A percentile compares a stretch with the other conserved stretches of the same genome.
These are phyloP conservation scores for Pheosia tremula DNA, from an alignment of 2,888 invertebrate genomes.

Conservation along the genomic window DNA sequence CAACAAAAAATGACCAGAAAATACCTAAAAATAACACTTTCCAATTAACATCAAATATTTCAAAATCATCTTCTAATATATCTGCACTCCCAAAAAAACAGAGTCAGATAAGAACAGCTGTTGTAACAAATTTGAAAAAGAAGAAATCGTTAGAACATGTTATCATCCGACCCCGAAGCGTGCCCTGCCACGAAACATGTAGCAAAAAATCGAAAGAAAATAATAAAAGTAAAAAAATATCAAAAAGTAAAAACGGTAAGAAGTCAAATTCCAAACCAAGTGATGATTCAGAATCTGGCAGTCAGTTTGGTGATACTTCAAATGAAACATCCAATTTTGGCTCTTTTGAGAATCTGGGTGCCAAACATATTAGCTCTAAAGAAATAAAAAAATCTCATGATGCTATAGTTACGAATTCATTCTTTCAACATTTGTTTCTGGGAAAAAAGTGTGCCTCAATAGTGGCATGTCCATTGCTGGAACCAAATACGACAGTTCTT, in stretches of 20 bases:
- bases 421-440: conserved; percentile 89
- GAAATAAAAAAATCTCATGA: conserved; percentile 85
- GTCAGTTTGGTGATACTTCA: conserved; percentile 76
- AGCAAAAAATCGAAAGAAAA: conserved; percentile 65
- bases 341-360: conserved; percentile 53
- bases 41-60: conserved; percentile 53
- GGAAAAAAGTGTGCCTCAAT: conserved; percentile 66
- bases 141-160: conserved; percentile 69
- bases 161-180: conserved; percentile 59
- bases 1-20: conserved; percentile 51
- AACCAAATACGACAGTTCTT: conserved; percentile 85
- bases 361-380: conserved; percentile 56
- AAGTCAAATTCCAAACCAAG: conserved; percentile 42
- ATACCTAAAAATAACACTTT: conserved; percentile 44
- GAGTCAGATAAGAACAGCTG: conserved; percentile 66
- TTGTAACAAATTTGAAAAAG: conserved; percentile 71
- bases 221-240: conserved; percentile 53
- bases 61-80: conserved; percentile 67
- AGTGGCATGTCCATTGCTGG: conserved; percentile 50
- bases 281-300: conserved; percentile 56
- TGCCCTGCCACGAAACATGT: conserved; percentile 66
- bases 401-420: conserved; percentile 85
- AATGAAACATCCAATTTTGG: conserved; percentile 58
- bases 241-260: conserved; percentile 52
- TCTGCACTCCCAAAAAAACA: conserved; percentile 52